Evolutionary conservation across 2,797 vertebrate genomes (phyloP), one percentile per base, ranked within the genome.

Genomic region (Erethizon dorsatum): DNA sequence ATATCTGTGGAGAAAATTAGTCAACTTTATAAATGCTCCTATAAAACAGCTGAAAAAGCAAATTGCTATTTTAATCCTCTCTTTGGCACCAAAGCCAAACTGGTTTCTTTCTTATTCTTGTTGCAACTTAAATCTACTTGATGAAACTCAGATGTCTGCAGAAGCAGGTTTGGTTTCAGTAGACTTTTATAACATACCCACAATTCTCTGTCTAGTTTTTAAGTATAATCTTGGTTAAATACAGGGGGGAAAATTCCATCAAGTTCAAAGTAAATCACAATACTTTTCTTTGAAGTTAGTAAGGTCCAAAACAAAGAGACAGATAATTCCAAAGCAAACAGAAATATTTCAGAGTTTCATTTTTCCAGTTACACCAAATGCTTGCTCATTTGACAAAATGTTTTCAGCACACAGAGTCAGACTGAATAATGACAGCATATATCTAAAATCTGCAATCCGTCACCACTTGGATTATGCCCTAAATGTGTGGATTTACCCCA

Each of bases 41-140:
- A 88, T 57, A 54, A 96, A 97, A 92, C 17, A 57, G 96, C 92
- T 77, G 88, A 96, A 95, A 92, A 92, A 95, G 96, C 92, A 96
- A 93, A 95, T 78, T 86, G 82, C 67, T 88, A 3, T n/a, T 80
- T 94, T 96, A 97, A 97, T 96, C 94, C 90, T 79, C 88, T 24
- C 12, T 56, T 17, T 97, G 94, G 90, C 95, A 94, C 67, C 63
- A 77, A 83, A 67, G 65, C 86, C 63, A 71, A 93, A 54, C 20
- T 28, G 14, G 47, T n/a, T 61, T 85, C 75, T 67, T 89, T 69
- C 83, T 69, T 28, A 33, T 73, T 90, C 93, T 88, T 97, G 92
- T 90, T 87, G 71, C 54, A 89, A 88, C 88, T 75, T 69, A 93
- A 59, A 95, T 71, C 78, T 56, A 45, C 91, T 37, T 65, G 91